A percentile compares a stretch with the other conserved stretches of the same genome.
These are phyloP conservation scores for Acanthosepion lycidas DNA, from an alignment of 2,888 invertebrate genomes.

Conservation along the genomic window DNA sequence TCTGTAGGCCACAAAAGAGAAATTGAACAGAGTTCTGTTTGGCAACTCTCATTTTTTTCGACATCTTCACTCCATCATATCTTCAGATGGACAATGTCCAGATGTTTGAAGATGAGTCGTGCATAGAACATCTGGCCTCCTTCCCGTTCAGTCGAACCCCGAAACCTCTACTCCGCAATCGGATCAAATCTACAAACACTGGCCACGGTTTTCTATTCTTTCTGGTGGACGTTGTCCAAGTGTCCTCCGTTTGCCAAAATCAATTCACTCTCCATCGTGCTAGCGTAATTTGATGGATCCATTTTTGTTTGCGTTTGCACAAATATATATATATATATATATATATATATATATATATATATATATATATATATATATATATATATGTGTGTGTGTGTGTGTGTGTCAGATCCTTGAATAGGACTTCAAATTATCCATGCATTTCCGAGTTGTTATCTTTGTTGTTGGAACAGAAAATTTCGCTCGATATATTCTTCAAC, in stretches of 20 bases:
- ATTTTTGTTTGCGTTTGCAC: neutral
- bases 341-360: too few relatives aligned
- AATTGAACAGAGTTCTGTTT: neutral
- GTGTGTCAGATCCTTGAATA: too few relatives aligned
- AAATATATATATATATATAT: neutral
- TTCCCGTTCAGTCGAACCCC: neutral
- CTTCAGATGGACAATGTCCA: neutral
- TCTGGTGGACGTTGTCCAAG: neutral
- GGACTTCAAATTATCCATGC: too few relatives aligned
- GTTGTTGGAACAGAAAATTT: too few relatives aligned
- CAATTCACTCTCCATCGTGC: neutral
- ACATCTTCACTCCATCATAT: neutral
- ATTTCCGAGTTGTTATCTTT: too few relatives aligned
- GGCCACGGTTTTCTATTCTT: neutral
- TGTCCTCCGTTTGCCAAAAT: neutral
- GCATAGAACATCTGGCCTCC: neutral
- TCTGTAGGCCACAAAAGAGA: neutral
- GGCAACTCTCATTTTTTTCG: neutral
- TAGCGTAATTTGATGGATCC: neutral
- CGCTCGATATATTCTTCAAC: too few relatives aligned
- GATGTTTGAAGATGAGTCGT: slow-evolving; percentile 33
- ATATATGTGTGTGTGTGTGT: too few relatives aligned
- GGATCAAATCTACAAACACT: neutral
- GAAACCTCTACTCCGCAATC: neutral
- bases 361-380: too few relatives aligned